phyloP scores from a whole-genome alignment of 2,113 vertebrate species.

The Brachypteracias leptosomus region DNA sequence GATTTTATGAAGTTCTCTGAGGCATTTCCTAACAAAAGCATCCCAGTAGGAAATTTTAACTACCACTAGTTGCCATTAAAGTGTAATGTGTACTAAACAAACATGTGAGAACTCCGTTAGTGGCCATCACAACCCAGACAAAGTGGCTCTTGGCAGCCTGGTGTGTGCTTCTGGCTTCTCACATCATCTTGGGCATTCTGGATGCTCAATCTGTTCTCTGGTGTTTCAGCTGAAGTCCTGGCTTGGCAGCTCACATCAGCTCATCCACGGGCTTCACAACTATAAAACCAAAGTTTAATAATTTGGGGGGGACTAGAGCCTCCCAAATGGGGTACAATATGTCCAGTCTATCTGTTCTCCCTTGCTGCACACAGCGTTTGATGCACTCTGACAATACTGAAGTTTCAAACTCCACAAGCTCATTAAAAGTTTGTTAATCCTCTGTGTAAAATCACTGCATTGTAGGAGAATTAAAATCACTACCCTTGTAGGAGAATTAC shows the following conservation, averaged over 20 bases:
- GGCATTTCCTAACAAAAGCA: background rate
- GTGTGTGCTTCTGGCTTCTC: background rate
- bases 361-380: background rate
- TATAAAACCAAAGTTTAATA: background rate
- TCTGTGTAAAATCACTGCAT: conserved; percentile 30
- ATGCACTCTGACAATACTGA: background rate
- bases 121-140: background rate
- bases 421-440: conserved; percentile 44
- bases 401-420: conserved; percentile 27
- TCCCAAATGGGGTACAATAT: background rate
- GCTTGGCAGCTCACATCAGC: background rate
- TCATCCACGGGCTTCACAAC: background rate
- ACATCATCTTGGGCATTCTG: background rate
- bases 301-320: background rate
- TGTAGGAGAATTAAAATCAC: background rate
- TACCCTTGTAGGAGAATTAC: background rate
- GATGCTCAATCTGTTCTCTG: background rate
- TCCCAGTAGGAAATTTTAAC: background rate
- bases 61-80: background rate
- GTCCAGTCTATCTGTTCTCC: background rate
- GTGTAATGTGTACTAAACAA: background rate
- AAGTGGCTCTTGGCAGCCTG: background rate
- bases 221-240: background rate
- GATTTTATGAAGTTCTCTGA: background rate
- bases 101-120: background rate